Percentiles rank a stretch among this genome's conserved stretches.
Conservation (phyloP, 1,140 invertebrate species). For the Drosophila biarmipes region DNA sequence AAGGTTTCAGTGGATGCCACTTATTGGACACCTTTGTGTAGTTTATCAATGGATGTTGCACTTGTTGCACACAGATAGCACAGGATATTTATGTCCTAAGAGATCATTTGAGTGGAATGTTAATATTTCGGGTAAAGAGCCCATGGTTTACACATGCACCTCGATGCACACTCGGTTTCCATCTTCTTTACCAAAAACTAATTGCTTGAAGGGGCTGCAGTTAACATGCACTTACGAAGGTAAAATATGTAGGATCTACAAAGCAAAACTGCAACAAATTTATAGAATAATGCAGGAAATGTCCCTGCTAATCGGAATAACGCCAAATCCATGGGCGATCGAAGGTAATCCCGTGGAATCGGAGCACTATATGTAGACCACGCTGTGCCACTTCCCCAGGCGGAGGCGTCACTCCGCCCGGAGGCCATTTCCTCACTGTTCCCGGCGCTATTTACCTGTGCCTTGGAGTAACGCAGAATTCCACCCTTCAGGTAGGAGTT, state of each 20-base stretch:
- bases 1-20: too few relatives aligned
- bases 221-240: not conserved
- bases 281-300: too few relatives aligned
- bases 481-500: constrained; percentile 82
- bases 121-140: not conserved
- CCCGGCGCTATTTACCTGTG: constrained; percentile 73
- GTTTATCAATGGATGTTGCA: not conserved
- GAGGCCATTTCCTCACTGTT: constrained; percentile 16
- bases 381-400: constrained; percentile 15
- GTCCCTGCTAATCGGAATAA: not conserved
- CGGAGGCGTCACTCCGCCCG: constrained; percentile 34
- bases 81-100: not conserved
- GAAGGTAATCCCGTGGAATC: not conserved
- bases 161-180: not conserved
- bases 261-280: not conserved
- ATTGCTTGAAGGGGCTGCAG: not conserved
- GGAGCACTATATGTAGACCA: constrained; percentile 10
- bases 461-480: constrained; percentile 82
- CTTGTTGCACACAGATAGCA: not conserved
- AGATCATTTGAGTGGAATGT: not conserved
- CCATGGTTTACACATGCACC: not conserved
- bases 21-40: too few relatives aligned
- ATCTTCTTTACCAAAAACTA: too few relatives aligned
- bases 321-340: not conserved
- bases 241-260: not conserved